Evolutionary conservation across 2,113 vertebrate species (phyloP).

Genomic region (Nannobrachium achirus): DNA sequence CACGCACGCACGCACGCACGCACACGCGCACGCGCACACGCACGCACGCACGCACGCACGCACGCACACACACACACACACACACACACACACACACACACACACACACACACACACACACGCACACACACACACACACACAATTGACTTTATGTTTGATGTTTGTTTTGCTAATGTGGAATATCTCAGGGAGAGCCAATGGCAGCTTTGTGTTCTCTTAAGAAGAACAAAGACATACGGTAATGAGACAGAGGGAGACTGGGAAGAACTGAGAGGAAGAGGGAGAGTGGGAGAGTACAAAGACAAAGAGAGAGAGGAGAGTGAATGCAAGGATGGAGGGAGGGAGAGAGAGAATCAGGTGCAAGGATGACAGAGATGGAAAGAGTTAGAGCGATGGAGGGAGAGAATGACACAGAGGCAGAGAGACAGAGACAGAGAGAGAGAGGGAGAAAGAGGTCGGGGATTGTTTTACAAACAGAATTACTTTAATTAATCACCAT

Average conservation of each 20-base stretch:
- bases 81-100: neutral
- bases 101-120: neutral
- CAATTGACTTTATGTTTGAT: constrained; percentile 52
- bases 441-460: constrained; percentile 59
- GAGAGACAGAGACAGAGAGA: constrained; percentile 7
- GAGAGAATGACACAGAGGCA: constrained; percentile 25
- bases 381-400: neutral
- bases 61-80: neutral
- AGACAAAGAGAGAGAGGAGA: constrained; percentile 44
- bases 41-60: neutral
- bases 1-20: neutral
- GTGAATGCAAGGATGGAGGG: no score
- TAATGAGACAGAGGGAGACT: neutral
- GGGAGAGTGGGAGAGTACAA: constrained; percentile 16
- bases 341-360: neutral
- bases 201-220: constrained; percentile 57
- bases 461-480: constrained; percentile 96
- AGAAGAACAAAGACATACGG: constrained; percentile 47
- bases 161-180: constrained; percentile 77
- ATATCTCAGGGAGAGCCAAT: constrained; percentile 71
- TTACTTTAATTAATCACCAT: constrained; percentile 98
- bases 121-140: neutral
- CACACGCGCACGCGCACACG: neutral
- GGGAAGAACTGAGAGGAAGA: constrained; percentile 32
- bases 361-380: constrained; percentile 9